Percentiles rank a stretch among this genome's conserved stretches.
Evolutionary conservation across 2,888 invertebrate genomes (phyloP).

Genomic region (Cheilosia vulpina): DNA sequence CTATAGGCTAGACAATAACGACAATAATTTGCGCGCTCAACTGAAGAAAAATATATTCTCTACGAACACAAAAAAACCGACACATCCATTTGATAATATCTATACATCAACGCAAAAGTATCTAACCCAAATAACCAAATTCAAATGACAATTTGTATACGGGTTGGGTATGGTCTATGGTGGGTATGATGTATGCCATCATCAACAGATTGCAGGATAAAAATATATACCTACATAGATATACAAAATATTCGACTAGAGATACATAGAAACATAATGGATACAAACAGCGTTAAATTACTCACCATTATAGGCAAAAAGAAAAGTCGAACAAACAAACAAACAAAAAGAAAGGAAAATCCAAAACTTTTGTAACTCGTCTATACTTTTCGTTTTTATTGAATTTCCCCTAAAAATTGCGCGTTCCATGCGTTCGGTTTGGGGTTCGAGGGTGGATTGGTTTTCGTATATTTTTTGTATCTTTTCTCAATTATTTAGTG

Average conservation of each 20-base stretch:
- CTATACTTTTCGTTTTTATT: conserved; percentile 15
- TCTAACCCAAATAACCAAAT: conserved; percentile 55
- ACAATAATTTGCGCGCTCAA: not conserved
- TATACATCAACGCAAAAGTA: conserved; percentile 40
- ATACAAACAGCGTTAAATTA: conserved; percentile 41
- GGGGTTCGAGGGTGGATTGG: not conserved
- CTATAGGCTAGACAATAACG: not conserved
- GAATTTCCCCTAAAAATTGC: conserved; percentile 21
- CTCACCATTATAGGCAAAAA: conserved; percentile 35
- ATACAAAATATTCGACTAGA: conserved; percentile 5
- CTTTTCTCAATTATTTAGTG: conserved; percentile 42
- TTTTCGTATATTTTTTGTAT: conserved; percentile 16
- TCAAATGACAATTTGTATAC: conserved; percentile 50
- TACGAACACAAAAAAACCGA: conserved; percentile 14
- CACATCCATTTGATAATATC: conserved; percentile 29
- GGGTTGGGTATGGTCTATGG: not conserved
- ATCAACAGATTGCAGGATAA: conserved; percentile 58
- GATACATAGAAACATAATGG: conserved; percentile 9
- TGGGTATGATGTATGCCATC: conserved; percentile 22
- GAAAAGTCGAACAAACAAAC: conserved; percentile 10
- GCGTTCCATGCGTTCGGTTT: conserved; percentile 25
- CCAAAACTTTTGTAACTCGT: conserved; percentile 13
- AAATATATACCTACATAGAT: conserved; percentile 9
- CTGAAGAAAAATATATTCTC: not conserved
- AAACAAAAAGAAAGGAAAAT: conserved; percentile 10